A percentile compares a stretch with the other conserved stretches of the same genome.
Conservation (phyloP, 2,797 vertebrate species). For the Thamnophis elegans region DNA sequence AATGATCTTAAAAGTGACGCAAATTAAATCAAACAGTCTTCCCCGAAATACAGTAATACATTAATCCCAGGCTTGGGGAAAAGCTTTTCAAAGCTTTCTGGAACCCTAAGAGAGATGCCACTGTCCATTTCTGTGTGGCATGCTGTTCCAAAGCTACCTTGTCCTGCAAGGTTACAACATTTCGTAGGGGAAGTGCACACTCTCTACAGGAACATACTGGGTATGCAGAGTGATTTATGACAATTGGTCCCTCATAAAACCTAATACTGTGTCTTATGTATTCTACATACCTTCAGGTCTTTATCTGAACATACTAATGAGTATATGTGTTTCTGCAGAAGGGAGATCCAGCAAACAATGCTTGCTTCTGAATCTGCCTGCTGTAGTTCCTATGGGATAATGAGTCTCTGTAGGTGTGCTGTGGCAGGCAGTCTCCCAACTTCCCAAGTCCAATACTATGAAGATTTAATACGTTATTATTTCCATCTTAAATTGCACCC, state of each 20-base stretch:
- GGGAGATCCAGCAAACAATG: not conserved
- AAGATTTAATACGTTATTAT: not conserved
- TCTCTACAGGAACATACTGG: not conserved
- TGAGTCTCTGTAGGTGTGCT: not conserved
- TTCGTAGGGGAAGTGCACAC: not conserved
- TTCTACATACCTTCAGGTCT: not conserved
- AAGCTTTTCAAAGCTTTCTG: not conserved
- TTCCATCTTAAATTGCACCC: not conserved
- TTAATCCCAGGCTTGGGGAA: not conserved
- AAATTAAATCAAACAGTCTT: not conserved
- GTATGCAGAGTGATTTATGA: not conserved
- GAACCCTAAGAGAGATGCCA: not conserved
- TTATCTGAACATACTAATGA: not conserved
- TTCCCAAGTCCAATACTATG: not conserved
- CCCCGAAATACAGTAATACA: not conserved
- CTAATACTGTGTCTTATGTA: not conserved
- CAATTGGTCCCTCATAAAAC: not conserved
- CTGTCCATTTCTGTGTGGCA: not conserved
- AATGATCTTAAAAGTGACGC: not conserved
- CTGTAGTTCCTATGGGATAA: not conserved
- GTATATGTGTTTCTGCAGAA: not conserved
- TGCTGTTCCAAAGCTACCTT: not conserved
- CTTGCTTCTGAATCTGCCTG: not conserved
- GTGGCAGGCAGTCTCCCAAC: not conserved
- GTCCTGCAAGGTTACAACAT: not conserved